Percentiles rank a stretch among this genome's conserved stretches.
These are phyloP conservation scores for Aproaerema taeniolella DNA, from an alignment of 2,888 invertebrate genomes.

Conservation along the genomic window DNA sequence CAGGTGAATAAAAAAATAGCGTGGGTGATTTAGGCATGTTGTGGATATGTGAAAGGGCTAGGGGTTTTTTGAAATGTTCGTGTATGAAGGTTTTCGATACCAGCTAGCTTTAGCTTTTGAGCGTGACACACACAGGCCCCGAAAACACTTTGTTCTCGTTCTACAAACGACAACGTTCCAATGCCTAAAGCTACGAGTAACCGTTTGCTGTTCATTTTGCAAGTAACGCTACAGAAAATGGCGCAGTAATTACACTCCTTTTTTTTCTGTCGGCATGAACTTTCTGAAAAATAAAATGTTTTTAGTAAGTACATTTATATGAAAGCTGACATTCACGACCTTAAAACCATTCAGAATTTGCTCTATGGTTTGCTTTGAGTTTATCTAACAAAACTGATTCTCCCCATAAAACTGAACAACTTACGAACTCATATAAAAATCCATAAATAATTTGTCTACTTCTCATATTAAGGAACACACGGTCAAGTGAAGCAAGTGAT, in stretches of 20 bases:
- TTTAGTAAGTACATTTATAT: too few species aligned
- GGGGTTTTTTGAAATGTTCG: constrained; percentile 40
- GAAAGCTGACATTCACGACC: too few species aligned
- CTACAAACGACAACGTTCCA: constrained; percentile 16
- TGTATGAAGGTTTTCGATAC: constrained; percentile 49
- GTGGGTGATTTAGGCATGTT: constrained; percentile 10
- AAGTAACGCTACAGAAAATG: constrained; percentile 2
- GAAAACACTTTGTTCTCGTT: constrained; percentile 34
- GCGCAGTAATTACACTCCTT: constrained; percentile 5
- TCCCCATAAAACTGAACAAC: too few species aligned
- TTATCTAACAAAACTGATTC: too few species aligned
- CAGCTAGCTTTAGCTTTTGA: constrained; percentile 37
- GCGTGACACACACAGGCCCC: constrained; percentile 40
- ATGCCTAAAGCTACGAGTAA: constrained; percentile 14
- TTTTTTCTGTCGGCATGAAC: background rate
- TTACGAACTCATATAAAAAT: too few species aligned
- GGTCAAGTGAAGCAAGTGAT: too few species aligned
- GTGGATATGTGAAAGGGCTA: constrained; percentile 41
- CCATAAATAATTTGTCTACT: too few species aligned
- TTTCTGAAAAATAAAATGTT: too few species aligned
- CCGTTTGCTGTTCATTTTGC: constrained; percentile 7
- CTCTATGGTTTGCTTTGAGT: too few species aligned
- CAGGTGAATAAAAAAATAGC: constrained; percentile 18
- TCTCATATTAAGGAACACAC: too few species aligned
- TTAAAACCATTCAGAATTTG: too few species aligned